Base-by-base conservation (phyloP, 1,140 invertebrate species). In the Conus ventricosus region DNA sequence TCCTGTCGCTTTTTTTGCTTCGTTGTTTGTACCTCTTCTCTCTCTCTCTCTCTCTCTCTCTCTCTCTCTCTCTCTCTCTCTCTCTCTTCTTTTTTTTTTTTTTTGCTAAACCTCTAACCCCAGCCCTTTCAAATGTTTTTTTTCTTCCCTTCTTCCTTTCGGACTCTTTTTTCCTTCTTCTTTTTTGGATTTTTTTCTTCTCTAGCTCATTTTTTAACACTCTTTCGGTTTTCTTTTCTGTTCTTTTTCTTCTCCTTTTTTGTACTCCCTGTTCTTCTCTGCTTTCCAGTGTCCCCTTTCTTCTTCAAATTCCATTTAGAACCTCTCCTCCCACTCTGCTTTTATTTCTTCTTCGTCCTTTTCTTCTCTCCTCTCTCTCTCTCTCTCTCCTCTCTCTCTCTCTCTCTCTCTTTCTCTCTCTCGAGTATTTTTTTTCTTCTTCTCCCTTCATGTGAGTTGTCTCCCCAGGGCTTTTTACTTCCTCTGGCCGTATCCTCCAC, bases 371-470 rank as follows among this genome's bases (percentile, higher is more conserved):
- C 7, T 71, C 67, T 23, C 67, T 71, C 67, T 71, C 67, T 71
- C 67, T 71, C 67, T 71, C 67, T 71, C 67, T 71, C 67, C 67
- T 71, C 67, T 71, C 67, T 71, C 67, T 71, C 67, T 71, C 67
- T 71, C 67, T 71, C 67, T 71, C 67, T 71, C 67, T 71, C 67
- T 71, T 8, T 71, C 67, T 71, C 67, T 71, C 67, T 71, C 17
- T n/a, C 20, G 17, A 17, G 17, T 71, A 11, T 71, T 71, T 20
- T 63, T 63, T 89, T 71, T 85, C 39, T 8, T 60, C 6, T 6
- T 63, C 54, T 60, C 17, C 54, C 27, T 54, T 75, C 63, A 60
- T 83, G 11, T 67, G n/a, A 39, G 27, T 51, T 53, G 13, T 5
- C 13, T 55, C 53, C 54, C 53, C n/a, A 6, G 25, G 60, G 51